Base-by-base conservation (phyloP, 2,113 vertebrate genomes). In the Toxotes chatareus region DNA sequence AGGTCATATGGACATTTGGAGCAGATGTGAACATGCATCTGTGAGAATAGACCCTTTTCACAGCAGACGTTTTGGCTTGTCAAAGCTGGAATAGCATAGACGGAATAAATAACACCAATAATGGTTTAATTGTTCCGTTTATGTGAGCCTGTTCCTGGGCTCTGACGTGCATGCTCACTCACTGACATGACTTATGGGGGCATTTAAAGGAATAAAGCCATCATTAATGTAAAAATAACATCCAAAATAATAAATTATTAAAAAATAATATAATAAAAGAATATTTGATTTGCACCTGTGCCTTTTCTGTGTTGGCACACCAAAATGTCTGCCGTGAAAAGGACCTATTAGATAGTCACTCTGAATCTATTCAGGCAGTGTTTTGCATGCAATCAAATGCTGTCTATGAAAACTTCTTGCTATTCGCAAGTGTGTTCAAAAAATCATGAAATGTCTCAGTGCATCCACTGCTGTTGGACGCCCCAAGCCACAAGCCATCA, bases 401-500 rank as follows among this genome's bases (percentile, higher is more conserved):
- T 27, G 27, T 27, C 27, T 27, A 27, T 27, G 27, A 27, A 27
- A 38, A 38, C 1, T 6, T 40, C 38, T 40, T 40, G 23, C 63
- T 32, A 5, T 32, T 32, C 13, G 1, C 27, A 47, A 65, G 10
- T 3, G 13, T 7, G 23, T 5, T 60, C 57, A 34, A 14, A 59
- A 59, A 32, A 16, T 4, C 32, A 9, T 53, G 31, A 21, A 59
- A 19, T 5, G 47, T 23, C 8, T 9, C 51, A 11, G 4, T 23
- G 53, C 53, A 0, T 56, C 7, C 38, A 23, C 47, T 56, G 49
- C 47, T 34, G 10, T 17, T 65, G 7, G 65, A 71, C 60, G 21
- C 70, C 63, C 65, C 31, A 34, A 59, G 38, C 65, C 16, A 60
- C 10, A 19, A 53, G 11, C 44, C 13, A 61, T 66, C 61, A 62